Evolutionary conservation across 2,797 vertebrate genomes (phyloP), one percentile per base, ranked within the genome.

Genomic region (Coendou prehensilis): DNA sequence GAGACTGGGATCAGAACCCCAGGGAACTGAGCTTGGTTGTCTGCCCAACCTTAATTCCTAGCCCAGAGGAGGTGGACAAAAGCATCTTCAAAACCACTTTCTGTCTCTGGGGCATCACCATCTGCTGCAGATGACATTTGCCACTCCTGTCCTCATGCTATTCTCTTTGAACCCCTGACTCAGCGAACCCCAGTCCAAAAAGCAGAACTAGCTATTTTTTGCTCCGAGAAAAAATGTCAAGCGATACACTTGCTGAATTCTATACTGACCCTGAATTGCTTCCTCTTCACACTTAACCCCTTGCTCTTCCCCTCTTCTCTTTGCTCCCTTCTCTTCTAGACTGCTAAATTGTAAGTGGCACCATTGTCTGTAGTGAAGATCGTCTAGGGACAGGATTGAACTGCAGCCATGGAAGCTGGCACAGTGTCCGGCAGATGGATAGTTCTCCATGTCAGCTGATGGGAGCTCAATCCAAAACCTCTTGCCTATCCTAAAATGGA

Each of bases 131-230:
- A 97, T 82, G 91, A 95, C 88, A 91, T 85, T 28, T 54, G 79
- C 94, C 73, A 76, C 92, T 92, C 90, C 89, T 20, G 41, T 76
- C 78, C 94, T 94, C 87, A 26, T 69, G 92, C 78, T 93, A 13
- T 83, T 93, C 83, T 94, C 94, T 97, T 96, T 97, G 98, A 98
- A 97, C 88, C 61, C 94, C 95, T 97, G 94, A 98, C 82, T 98
- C 94, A 97, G 94, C n/a, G 10, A 96, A 91, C 87, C 79, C 52
- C 69, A 22, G 30, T 84, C 90, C 92, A 90, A 86, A 96, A 96
- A 96, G 92, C 95, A 96, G 94, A 97, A 93, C 83, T 91, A 84
- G 89, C 84, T 97, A 75, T 95, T 96, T 95, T 95, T 33, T 79
- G 64, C 67, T 80, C 30, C 30, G 57, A 82, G 23, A 75, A 83